A percentile compares a stretch with the other conserved stretches of the same genome.
Evolutionary conservation across 2,888 invertebrate species (phyloP).

Genomic region (Thysanoteuthis rhombus): DNA sequence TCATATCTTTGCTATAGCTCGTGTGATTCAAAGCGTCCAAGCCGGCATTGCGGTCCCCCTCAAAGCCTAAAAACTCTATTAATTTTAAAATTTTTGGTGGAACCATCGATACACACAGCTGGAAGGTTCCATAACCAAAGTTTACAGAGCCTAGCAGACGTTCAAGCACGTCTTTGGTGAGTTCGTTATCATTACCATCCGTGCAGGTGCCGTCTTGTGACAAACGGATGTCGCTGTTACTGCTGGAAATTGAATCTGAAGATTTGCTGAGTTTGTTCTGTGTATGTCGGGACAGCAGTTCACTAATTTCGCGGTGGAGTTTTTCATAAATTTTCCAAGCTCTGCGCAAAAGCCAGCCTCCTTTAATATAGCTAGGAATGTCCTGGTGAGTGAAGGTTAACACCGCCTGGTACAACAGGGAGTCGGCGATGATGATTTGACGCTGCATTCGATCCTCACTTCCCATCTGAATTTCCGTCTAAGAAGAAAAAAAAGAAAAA

Average conservation of each 20-base stretch:
- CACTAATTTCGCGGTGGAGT: constrained; percentile 73
- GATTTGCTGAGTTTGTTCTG: constrained; percentile 37
- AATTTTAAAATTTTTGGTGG: constrained; percentile 73
- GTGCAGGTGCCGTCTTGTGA: constrained; percentile 17
- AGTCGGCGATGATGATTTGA: constrained; percentile 77
- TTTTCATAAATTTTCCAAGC: constrained; percentile 79
- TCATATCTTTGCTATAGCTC: constrained; percentile 75
- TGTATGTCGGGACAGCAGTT: constrained; percentile 69
- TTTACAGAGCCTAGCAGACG: constrained; percentile 77
- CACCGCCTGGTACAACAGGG: constrained; percentile 75
- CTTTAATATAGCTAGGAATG: constrained; percentile 74
- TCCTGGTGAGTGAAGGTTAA: constrained; percentile 77
- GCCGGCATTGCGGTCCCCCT: constrained; percentile 74
- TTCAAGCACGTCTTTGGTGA: constrained; percentile 68
- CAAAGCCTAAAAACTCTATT: constrained; percentile 76
- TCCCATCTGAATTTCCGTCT: constrained; percentile 41
- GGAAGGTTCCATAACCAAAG: constrained; percentile 79
- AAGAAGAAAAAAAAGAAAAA: not conserved
- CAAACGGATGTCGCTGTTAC: constrained; percentile 18
- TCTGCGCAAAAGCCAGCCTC: constrained; percentile 77
- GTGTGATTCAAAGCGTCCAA: constrained; percentile 73
- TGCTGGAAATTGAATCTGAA: not conserved
- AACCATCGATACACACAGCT: constrained; percentile 76
- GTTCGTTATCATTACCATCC: constrained; percentile 49
- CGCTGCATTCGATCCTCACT: constrained; percentile 73